Base-by-base conservation (phyloP, 2,113 vertebrate species). In the Rhynchopsitta pachyrhyncha region DNA sequence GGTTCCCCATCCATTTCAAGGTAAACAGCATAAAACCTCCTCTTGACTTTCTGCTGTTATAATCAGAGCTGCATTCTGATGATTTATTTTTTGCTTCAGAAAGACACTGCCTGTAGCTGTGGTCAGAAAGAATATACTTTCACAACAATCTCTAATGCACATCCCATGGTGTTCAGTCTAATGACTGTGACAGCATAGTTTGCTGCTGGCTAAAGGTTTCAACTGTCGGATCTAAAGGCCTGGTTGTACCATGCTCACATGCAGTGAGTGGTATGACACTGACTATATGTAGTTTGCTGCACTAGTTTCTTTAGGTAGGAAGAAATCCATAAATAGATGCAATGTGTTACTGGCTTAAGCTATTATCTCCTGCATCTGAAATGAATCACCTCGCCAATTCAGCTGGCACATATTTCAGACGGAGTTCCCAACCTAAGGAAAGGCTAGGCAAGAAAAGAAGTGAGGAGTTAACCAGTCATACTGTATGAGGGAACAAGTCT, bases 131-230 rank as follows among this genome's bases (percentile, higher is more conserved):
- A 60, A 71, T 35, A 41, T 17, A 41, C 29, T 74, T 87, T 47
- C 82, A 66, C 59, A 80, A 35, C 47, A 18, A 78, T 20, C 63
- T 62, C 81, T 69, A 77, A 77, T n/a, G 39, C 27, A 39, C 31
- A 91, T 92, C 44, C 19, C 17, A 27, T 74, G 60, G 25, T 93
- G 92, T 76, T 92, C 7, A 74, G 84, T 74, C 64, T 84, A 92
- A 93, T 83, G 80, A 60, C 49, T 85, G 22, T 77, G 86, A 89
- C 83, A 90, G 46, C 1, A 0, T 9, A 39, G 23, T 59, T 91
- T 85, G 88, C 88, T 90, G 66, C 78, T 81, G 71, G 91, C 90
- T 91, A 90, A n/a, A 85, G 31, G 41, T 62, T 92, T 95, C 81
- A 69, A 68, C 29, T 91, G 71, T 70, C 37, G 73, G 25, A 35